phyloP scores from a whole-genome alignment of 2,797 vertebrate genomes.

The Halcyon badia region DNA sequence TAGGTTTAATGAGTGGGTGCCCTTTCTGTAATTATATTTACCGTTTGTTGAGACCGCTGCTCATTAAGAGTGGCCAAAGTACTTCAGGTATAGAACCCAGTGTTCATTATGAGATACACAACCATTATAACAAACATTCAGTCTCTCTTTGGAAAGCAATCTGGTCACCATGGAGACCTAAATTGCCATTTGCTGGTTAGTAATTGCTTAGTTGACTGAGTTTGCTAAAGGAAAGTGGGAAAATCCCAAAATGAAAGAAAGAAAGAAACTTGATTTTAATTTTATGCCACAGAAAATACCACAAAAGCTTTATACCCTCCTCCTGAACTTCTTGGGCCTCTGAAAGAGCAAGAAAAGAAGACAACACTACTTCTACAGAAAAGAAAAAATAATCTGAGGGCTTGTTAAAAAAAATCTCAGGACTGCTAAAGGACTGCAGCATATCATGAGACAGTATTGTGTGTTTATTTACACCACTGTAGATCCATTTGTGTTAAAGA shows the following conservation, averaged over 20 bases:
- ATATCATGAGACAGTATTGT: not conserved
- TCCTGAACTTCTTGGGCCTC: not conserved
- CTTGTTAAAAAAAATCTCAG: not conserved
- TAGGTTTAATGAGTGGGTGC: not conserved
- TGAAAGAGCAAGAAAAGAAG: not conserved
- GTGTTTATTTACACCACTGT: not conserved
- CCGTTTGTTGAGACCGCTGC: not conserved
- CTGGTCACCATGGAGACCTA: not conserved
- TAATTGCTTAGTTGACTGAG: not conserved
- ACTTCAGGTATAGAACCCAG: not conserved
- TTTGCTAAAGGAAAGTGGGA: not conserved
- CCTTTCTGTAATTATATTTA: not conserved
- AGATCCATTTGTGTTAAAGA: not conserved
- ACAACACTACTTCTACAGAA: not conserved
- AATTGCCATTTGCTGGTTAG: not conserved
- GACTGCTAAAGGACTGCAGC: not conserved
- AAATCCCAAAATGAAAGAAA: not conserved
- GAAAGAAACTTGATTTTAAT: not conserved
- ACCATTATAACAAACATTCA: not conserved
- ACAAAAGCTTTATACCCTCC: not conserved
- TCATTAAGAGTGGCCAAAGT: not conserved
- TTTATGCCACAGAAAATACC: not conserved
- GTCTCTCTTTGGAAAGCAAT: not conserved
- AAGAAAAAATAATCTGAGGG: not conserved
- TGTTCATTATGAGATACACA: not conserved